Base-by-base conservation (phyloP, 2,888 invertebrate genomes). In the Cryptus armator region DNA sequence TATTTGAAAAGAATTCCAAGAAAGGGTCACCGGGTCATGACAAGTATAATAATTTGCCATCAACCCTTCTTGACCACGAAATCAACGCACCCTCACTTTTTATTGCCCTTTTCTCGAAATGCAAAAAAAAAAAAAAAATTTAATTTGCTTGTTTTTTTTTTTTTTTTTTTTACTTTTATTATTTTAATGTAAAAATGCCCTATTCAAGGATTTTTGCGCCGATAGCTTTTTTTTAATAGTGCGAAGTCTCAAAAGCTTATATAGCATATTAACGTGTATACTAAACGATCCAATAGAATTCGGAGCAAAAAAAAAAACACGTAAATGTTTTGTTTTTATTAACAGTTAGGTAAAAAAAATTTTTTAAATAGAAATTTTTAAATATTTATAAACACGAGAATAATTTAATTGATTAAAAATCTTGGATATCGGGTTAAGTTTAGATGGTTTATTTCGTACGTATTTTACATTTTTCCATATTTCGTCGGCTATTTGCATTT, bases 11-110 rank as follows among this genome's bases (percentile, higher is more conserved):
- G 32, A 32, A 37, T 53, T 37, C 37, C 32, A 43, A 37, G 32
- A 53, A 10, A n/a, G 53, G 51, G 71, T 71, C 71, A 53, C 9
- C 71, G 32, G 37, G 37, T 71, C 51, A 71, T 37, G 32, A 6
- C 53, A 12, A 3, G 10, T 12, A 16, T 14, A 29, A 46, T 32
- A 71, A 53, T 12, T 6, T 10, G 12, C n/a, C 4, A 16, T 16
- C 32, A 19, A 44, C 19, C 43, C 66, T 43, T 66, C 19, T 43
- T n/a, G n/a, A 16, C 43, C 37, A 16, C n/a, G n/a, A 9, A 37
- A 66, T 19, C 43, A 37, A 43, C 16, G 66, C 3, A 43, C 7
- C 64, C 1, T 37, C n/a, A n/a, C 64, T 43, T 37, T 16, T n/a
- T 37, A 1, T 62, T 1, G 29, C 1, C 24, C 10, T 1, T 16